These are phyloP conservation scores for Mimumesa dahlbomi DNA, from an alignment of 2,888 invertebrate genomes.

Conservation along the genomic window DNA sequence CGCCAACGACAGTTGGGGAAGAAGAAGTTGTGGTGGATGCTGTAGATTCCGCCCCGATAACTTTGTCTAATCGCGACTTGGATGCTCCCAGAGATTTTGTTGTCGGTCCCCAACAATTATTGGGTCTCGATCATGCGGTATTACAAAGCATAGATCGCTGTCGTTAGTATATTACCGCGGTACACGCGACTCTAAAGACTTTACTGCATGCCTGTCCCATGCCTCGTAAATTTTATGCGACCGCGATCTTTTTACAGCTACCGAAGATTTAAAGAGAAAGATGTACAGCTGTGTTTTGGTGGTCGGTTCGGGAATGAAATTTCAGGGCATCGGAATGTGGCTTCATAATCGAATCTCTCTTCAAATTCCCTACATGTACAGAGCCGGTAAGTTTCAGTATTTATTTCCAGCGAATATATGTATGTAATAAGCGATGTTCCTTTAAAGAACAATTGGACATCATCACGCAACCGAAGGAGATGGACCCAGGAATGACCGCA, in stretches of 20 bases:
- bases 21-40: constrained; percentile 81
- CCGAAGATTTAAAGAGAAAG: constrained; percentile 93
- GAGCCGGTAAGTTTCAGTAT: constrained; percentile 82
- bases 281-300: constrained; percentile 96
- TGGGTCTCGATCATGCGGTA: constrained; percentile 95
- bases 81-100: constrained; percentile 84
- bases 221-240: too few relatives aligned
- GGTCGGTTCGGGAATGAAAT: constrained; percentile 95
- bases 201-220: neutral
- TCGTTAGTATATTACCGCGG: constrained; percentile 81
- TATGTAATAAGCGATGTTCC: too few relatives aligned
- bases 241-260: too few relatives aligned
- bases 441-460: constrained; percentile 90
- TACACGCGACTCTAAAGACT: neutral
- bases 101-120: constrained; percentile 88
- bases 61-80: constrained; percentile 74
- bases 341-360: constrained; percentile 92
- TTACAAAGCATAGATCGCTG: constrained; percentile 95
- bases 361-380: constrained; percentile 90
- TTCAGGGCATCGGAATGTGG: constrained; percentile 92
- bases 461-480: constrained; percentile 94
- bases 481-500: constrained; percentile 93
- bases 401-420: constrained; percentile 20
- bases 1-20: constrained; percentile 74
- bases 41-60: constrained; percentile 78